Percentiles rank a stretch among this genome's conserved stretches.
Conservation (phyloP, 2,888 invertebrate genomes). For the Tenthredo scrophulariae region DNA sequence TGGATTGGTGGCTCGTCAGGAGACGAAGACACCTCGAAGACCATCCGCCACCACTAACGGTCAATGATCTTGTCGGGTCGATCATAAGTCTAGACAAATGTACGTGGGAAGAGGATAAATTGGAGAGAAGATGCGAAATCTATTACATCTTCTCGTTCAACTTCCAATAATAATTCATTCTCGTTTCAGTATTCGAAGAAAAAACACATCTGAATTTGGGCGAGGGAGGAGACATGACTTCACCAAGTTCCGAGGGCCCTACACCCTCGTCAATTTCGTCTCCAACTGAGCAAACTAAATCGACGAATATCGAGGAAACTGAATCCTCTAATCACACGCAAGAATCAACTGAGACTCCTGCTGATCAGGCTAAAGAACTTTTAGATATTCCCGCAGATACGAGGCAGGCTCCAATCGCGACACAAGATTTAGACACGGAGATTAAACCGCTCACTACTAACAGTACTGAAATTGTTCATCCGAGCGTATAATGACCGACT, state of each 20-base stretch:
- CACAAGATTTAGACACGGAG: slow-evolving; percentile 67
- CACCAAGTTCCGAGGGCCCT: slow-evolving; percentile 71
- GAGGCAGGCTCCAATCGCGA: slow-evolving; percentile 66
- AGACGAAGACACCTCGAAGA: slow-evolving; percentile 84
- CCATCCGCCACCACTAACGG: slow-evolving; percentile 81
- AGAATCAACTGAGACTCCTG: slow-evolving; percentile 63
- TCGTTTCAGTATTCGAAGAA: slow-evolving; percentile 86
- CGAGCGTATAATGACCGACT: slow-evolving; percentile 69
- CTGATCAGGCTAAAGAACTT: neutral
- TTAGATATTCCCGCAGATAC: slow-evolving; percentile 67
- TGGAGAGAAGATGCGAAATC: neutral
- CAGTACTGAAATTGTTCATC: slow-evolving; percentile 66
- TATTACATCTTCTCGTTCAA: slow-evolving; percentile 10
- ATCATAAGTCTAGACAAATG: slow-evolving; percentile 92
- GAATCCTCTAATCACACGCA: slow-evolving; percentile 69
- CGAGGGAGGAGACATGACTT: slow-evolving; percentile 70
- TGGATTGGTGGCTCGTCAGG: slow-evolving; percentile 94
- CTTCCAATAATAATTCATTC: slow-evolving; percentile 53
- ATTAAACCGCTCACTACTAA: slow-evolving; percentile 63
- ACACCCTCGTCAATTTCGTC: slow-evolving; percentile 74
- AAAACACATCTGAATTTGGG: slow-evolving; percentile 79
- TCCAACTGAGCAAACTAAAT: slow-evolving; percentile 73
- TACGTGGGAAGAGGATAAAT: slow-evolving; percentile 77
- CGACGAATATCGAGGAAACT: slow-evolving; percentile 73
- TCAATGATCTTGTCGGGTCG: slow-evolving; percentile 87